Percentiles rank a stretch among this genome's conserved stretches.
These are phyloP conservation scores for Zele albiditarsus DNA, from an alignment of 2,888 invertebrate genomes.

Conservation along the genomic window DNA sequence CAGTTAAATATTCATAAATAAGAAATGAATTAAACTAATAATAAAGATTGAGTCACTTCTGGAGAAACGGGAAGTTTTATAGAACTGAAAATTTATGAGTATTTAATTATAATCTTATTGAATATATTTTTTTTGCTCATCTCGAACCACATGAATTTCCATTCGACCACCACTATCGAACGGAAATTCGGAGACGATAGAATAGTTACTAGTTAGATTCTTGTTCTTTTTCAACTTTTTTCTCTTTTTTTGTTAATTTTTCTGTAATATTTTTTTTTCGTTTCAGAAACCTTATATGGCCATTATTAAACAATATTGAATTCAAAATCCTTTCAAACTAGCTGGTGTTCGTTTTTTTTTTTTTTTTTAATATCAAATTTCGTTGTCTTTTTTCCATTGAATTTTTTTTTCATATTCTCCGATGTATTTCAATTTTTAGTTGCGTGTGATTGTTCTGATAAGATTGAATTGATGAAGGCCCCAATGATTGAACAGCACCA, in stretches of 20 bases:
- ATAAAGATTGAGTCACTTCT: slow-evolving; percentile 51
- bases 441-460: slow-evolving; percentile 40
- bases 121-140: slow-evolving; percentile 40
- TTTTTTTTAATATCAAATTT: not conserved
- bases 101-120: slow-evolving; percentile 59
- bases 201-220: slow-evolving; percentile 40
- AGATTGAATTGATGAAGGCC: not conserved
- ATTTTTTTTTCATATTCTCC: slow-evolving; percentile 40
- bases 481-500: not conserved
- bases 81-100: slow-evolving; percentile 53
- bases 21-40: slow-evolving; percentile 56
- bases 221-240: slow-evolving; percentile 53
- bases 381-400: slow-evolving; percentile 35
- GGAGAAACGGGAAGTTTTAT: slow-evolving; percentile 63
- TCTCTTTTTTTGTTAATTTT: slow-evolving; percentile 60
- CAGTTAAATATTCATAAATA: slow-evolving; percentile 50
- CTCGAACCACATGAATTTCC: slow-evolving; percentile 59
- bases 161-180: slow-evolving; percentile 71
- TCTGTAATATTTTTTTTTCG: slow-evolving; percentile 51
- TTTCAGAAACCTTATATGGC: slow-evolving; percentile 38
- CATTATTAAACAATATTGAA: slow-evolving; percentile 41
- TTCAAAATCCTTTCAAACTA: slow-evolving; percentile 38
- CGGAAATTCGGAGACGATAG: slow-evolving; percentile 64
- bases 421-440: slow-evolving; percentile 34
- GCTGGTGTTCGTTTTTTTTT: slow-evolving; percentile 24